A percentile compares a stretch with the other conserved stretches of the same genome.
These are phyloP conservation scores for Enhydra lutris DNA, from an alignment of 2,113 vertebrate genomes.

Conservation along the genomic window DNA sequence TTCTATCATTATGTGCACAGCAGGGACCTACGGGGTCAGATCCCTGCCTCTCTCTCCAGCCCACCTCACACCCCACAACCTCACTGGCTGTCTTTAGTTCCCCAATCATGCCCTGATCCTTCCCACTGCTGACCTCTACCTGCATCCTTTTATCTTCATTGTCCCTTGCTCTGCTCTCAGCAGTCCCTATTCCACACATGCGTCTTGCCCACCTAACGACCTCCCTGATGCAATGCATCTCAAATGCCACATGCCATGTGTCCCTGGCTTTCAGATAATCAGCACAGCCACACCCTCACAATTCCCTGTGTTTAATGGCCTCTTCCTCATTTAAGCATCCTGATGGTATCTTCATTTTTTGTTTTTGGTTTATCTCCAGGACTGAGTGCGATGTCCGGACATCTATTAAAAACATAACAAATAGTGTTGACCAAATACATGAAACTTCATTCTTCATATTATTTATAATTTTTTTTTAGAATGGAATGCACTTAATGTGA, in stretches of 20 bases:
- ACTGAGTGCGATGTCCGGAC: not conserved
- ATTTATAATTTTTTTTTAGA: not conserved
- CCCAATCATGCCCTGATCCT: not conserved
- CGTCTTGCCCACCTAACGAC: not conserved
- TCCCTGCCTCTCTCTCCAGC: not conserved
- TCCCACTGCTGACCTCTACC: not conserved
- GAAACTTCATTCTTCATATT: not conserved
- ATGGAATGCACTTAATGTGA: not conserved
- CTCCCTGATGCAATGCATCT: not conserved
- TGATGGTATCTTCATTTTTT: not conserved
- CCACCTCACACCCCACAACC: not conserved
- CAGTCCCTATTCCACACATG: not conserved
- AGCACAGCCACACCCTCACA: not conserved
- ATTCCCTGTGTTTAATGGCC: not conserved
- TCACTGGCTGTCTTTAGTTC: not conserved
- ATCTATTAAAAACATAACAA: not conserved
- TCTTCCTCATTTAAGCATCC: not conserved
- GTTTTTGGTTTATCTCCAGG: not conserved
- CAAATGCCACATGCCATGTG: fast-evolving
- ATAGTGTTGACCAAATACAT: not conserved
- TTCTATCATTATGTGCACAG: not conserved
- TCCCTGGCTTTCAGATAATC: not conserved
- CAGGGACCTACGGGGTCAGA: not conserved
- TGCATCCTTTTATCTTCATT: not conserved
- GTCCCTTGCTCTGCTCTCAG: too few species aligned